Conservation (phyloP, 1,140 invertebrate species). For the Amyelois transitella region DNA sequence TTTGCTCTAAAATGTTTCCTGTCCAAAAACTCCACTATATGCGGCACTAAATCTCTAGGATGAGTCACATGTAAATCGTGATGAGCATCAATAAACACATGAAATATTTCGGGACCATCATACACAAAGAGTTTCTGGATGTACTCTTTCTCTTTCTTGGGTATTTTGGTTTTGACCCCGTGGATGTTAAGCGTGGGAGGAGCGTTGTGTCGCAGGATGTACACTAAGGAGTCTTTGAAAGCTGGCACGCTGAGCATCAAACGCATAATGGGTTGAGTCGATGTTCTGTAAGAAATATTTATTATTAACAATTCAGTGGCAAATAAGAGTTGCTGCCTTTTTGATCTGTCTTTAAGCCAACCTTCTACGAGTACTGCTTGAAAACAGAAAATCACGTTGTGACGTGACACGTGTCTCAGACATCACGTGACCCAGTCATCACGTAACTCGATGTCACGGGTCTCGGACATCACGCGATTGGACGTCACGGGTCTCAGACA, state of each 20-base stretch:
- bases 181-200: background rate
- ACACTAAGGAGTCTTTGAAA: background rate
- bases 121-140: background rate
- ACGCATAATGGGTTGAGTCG: background rate
- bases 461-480: no score
- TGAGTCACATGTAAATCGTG: background rate
- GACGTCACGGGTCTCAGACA: no score
- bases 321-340: no score
- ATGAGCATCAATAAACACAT: background rate
- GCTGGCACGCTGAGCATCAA: background rate
- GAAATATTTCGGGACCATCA: no score
- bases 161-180: background rate
- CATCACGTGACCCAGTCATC: no score
- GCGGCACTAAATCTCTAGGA: background rate
- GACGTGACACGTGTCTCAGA: no score
- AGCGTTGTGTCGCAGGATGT: background rate
- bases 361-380: no score
- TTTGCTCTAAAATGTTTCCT: background rate
- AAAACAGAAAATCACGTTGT: no score
- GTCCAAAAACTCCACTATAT: background rate
- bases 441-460: no score
- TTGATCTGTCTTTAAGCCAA: no score
- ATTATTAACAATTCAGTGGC: no score
- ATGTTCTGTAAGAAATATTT: background rate
- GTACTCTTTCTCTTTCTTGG: background rate